Evolutionary conservation across 1,140 invertebrate species (phyloP), one percentile per base, ranked within the genome.

Genomic region (Neodiprion fabricii): DNA sequence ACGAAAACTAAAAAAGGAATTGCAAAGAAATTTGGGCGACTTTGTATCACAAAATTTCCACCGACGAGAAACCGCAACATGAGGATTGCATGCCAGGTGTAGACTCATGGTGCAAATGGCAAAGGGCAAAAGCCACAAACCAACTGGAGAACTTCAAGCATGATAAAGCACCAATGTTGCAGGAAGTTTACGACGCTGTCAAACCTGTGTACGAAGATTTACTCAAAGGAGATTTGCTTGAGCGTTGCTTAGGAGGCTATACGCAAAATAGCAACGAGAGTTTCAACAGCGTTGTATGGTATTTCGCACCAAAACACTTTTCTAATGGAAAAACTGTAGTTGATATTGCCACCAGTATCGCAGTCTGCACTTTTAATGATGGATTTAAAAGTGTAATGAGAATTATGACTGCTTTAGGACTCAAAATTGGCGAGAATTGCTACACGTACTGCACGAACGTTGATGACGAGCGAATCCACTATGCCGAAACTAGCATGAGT

Each of bases 1-100:
- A 47, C 74, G 67, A 40, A 71, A 65, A 17, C 17, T 76, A 9
- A 71, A 68, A 17, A 76, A 76, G 69, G 28, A 28, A 48, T 14
- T 8, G 53, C 14, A 75, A 74, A 67, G 78, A 74, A 53, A 76
- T 79, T 40, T 77, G 67, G 72, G 76, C 72, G 23, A 73, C 72
- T 8, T 67, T 73, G 17, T 73, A 67, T 49, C 61, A 73, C 47
- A 73, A 73, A 68, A 73, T 73, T 23, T 75, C 74, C 28, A 72
- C 74, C 17, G 61, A 75, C 72, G 48, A 72, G 14, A 75, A 67
- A n/a, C 70, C 72, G 12, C 61, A 73, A 47, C 72, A 73, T 49
- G 28, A 73, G 11, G 66, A 75, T 28, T 75, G 74, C 72, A 70
- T 66, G 10, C 47, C 53, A 17, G 72, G 72, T 65, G 72, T n/a